Percentiles rank a stretch among this genome's conserved stretches.
Conservation (phyloP, 1,140 invertebrate species). For the Whitmania pigra region DNA sequence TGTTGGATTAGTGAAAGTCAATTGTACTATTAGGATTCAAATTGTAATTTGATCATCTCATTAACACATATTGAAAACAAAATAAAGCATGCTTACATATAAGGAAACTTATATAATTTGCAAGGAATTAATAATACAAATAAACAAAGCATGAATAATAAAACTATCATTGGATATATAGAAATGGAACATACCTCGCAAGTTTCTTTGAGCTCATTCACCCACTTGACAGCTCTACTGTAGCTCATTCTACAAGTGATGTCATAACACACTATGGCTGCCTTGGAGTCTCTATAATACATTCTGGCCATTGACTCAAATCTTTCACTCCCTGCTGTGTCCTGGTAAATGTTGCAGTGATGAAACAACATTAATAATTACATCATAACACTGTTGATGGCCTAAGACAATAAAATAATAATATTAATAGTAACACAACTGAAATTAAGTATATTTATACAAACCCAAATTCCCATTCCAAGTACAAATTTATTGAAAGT, state of each 20-base stretch:
- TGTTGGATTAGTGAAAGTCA: too few species aligned
- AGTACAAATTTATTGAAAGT: too few species aligned
- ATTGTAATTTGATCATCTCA: too few species aligned
- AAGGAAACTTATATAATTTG: neutral
- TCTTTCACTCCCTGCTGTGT: slow-evolving; percentile 60
- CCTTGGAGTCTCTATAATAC: slow-evolving; percentile 58
- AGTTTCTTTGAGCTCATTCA: slow-evolving; percentile 51
- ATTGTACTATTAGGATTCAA: too few species aligned
- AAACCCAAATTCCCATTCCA: too few species aligned
- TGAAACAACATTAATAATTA: too few species aligned
- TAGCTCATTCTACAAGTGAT: slow-evolving; percentile 50
- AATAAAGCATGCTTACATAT: too few species aligned
- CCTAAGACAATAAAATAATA: too few species aligned
- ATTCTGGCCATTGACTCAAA: slow-evolving; percentile 53
- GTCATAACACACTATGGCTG: slow-evolving; percentile 60
- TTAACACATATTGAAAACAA: too few species aligned
- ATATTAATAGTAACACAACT: too few species aligned
- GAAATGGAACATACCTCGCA: slow-evolving; percentile 46
- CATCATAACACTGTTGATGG: too few species aligned
- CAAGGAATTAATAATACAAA: neutral
- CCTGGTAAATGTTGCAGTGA: slow-evolving; percentile 33
- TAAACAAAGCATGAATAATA: neutral
- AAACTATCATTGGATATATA: neutral
- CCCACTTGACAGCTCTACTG: slow-evolving; percentile 52
- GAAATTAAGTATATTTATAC: too few species aligned